Evolutionary conservation across 2,888 invertebrate genomes (phyloP).

Genomic region (Gastrophysa polygoni): DNA sequence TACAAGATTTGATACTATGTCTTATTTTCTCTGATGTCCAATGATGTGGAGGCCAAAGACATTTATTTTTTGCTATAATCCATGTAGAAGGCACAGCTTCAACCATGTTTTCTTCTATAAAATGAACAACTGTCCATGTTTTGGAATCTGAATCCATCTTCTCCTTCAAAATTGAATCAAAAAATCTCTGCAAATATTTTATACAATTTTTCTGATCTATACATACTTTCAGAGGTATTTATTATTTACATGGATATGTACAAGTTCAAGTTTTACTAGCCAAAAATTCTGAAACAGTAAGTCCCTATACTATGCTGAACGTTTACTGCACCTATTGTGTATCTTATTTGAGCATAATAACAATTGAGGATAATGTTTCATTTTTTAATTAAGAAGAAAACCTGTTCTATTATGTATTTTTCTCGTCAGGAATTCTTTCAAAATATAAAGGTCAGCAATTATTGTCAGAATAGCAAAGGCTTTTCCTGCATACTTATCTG

Average conservation of each 20-base stretch:
- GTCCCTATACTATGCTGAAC: too few relatives aligned
- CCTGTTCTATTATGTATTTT: too few relatives aligned
- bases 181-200: neutral
- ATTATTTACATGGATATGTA: neutral
- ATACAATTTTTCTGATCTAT: neutral
- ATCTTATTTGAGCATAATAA: too few relatives aligned
- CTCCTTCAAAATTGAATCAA: neutral
- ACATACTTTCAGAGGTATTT: neutral
- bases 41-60: constrained; percentile 13
- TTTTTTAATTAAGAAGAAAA: too few relatives aligned
- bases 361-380: too few relatives aligned
- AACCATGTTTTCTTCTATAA: constrained; percentile 14
- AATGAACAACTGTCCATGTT: constrained; percentile 20
- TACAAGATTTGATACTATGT: neutral
- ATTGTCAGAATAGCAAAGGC: too few relatives aligned
- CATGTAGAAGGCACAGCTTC: constrained; percentile 15
- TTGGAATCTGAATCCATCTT: constrained; percentile 7
- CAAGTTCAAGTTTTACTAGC: neutral
- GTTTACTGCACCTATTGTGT: too few relatives aligned
- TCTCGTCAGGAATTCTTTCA: too few relatives aligned
- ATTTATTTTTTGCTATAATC: constrained; percentile 12
- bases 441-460: too few relatives aligned
- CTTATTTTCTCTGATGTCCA: constrained; percentile 8
- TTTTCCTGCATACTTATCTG: too few relatives aligned
- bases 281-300: neutral